Base-by-base conservation (phyloP, 1,140 invertebrate genomes). In the Paracyclopina nana region DNA sequence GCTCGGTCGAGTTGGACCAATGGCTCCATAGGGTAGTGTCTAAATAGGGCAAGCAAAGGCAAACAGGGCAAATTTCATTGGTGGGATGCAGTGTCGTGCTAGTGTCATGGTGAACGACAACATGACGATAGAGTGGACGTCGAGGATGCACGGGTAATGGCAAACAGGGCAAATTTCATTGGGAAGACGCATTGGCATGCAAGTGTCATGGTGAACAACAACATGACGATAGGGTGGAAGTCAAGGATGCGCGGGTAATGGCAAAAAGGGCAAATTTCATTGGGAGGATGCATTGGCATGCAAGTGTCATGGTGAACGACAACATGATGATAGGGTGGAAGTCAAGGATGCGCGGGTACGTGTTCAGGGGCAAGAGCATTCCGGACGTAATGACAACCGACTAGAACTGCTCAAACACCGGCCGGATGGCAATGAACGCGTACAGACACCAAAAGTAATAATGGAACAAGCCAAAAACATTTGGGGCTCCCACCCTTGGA, bases 291-390 rank as follows among this genome's bases (percentile, higher is more conserved):
- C 38, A 53, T 31, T 50, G 48, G 16, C 95, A 70, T 0, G 92
- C 83, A 38, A 99, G 68, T 0, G 92, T 97, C 92, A 98, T 98
- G 11, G 92, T 94, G 63, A 98, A 92, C 0, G 90, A 94, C 48
- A 84, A 82, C 79, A 92, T 90, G 45, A 95, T 78, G 2, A 91
- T 86, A 1, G 92, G 94, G 66, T 90, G 80, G 65, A 99, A 99
- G 67, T 97, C 83, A 40, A 99, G 68, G 57, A 99, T 96, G 69
- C 97, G 97, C 0, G 95, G 95, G 69, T 98, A 99, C 90, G 99
- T 99, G 64, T 98, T 92, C 55, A 98, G 67, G 0, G 95, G 95
- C 1, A 91, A 97, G 16, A 99, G 64, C 0, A 94, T 99, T 53
- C 92, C 94, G 24, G 92, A 97, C 11, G 94, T 99, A 20, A 99